Percentiles rank a stretch among this genome's conserved stretches.
Evolutionary conservation across 2,113 vertebrate species (phyloP).

Genomic region (Brachionichthys hirsutus): DNA sequence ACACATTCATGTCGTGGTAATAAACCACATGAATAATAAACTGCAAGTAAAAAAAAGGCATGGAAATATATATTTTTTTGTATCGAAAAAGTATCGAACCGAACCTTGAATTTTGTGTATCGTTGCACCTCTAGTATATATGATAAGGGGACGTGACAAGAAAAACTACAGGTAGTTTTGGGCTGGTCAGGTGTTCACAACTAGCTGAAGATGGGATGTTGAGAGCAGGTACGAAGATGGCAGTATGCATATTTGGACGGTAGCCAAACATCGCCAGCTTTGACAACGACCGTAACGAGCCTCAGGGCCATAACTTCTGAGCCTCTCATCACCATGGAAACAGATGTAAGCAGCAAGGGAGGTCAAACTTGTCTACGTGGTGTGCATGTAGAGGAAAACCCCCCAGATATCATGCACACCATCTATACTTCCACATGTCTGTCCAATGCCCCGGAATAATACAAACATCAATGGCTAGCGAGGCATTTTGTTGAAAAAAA

Average conservation of each 20-base stretch:
- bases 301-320: constrained; percentile 41
- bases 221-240: constrained; percentile 4
- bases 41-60: too few species aligned
- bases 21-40: too few species aligned
- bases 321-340: constrained; percentile 54
- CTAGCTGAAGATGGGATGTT: background rate
- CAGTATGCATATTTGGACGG: constrained; percentile 26
- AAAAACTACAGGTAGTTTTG: constrained; percentile 2
- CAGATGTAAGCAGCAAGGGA: constrained; percentile 41
- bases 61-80: too few species aligned
- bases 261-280: constrained; percentile 34
- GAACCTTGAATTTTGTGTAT: too few species aligned
- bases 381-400: constrained; percentile 9
- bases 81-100: too few species aligned
- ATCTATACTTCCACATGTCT: constrained; percentile 11
- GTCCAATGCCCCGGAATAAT: constrained; percentile 10
- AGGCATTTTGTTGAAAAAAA: background rate
- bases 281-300: constrained; percentile 58
- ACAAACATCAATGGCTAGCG: constrained; percentile 25
- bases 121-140: constrained; percentile 3
- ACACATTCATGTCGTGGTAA: too few species aligned
- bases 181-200: constrained; percentile 14
- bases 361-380: constrained; percentile 6
- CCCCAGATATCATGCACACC: constrained; percentile 11
- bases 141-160: background rate